Percentiles rank a stretch among this genome's conserved stretches.
Evolutionary conservation across 2,888 invertebrate species (phyloP).

Genomic region (Apocheima hispidaria): DNA sequence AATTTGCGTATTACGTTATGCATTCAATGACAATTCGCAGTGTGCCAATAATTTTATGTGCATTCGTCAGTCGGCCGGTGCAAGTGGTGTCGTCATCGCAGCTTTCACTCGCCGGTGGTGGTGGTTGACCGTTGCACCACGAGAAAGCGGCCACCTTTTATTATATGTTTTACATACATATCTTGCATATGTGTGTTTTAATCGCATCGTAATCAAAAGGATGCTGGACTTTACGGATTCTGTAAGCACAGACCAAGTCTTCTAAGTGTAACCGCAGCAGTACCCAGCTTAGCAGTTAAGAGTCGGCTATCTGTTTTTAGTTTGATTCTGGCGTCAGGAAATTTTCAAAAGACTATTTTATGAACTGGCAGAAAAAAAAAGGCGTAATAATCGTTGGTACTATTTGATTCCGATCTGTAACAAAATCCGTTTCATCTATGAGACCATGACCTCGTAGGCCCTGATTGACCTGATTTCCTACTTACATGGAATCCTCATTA

Average conservation of each 20-base stretch:
- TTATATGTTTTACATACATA: conserved; percentile 53
- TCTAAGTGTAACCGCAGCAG: too few relatives aligned
- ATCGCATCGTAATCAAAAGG: conserved; percentile 17
- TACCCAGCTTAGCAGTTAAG: too few relatives aligned
- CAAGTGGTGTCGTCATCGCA: conserved; percentile 69
- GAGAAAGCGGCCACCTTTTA: conserved; percentile 70
- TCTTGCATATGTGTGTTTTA: conserved; percentile 33
- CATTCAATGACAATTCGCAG: conserved; percentile 35
- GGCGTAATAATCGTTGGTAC: too few relatives aligned
- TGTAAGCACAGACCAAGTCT: neutral
- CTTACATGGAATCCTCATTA: conserved; percentile 3
- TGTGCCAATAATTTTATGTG: conserved; percentile 49
- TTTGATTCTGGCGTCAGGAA: neutral
- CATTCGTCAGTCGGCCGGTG: conserved; percentile 57
- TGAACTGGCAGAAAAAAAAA: neutral
- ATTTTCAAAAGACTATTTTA: neutral
- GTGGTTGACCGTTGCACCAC: conserved; percentile 60
- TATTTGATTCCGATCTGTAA: conserved; percentile 3
- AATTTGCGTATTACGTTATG: conserved; percentile 39
- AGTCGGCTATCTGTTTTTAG: too few relatives aligned
- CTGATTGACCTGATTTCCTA: conserved; percentile 19
- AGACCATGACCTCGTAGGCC: conserved; percentile 7
- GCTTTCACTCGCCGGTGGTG: conserved; percentile 69
- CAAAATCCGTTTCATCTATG: conserved; percentile 1
- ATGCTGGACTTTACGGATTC: neutral